Percentiles rank a stretch among this genome's conserved stretches.
phyloP scores from a whole-genome alignment of 2,113 vertebrate species.

The Pelusios castaneus region DNA sequence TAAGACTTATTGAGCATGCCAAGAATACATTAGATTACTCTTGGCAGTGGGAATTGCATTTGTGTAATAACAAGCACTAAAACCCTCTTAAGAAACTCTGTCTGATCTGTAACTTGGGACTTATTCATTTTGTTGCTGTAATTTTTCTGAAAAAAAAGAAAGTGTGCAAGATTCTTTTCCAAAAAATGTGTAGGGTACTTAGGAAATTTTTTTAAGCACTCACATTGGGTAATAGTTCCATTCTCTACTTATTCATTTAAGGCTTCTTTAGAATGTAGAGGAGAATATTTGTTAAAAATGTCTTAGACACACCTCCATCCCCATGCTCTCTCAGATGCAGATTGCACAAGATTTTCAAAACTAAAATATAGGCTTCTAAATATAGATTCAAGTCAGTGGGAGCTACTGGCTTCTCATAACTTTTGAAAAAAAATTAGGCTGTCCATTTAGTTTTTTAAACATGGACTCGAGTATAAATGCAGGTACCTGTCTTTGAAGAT shows the following conservation, averaged over 20 bases:
- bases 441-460: not conserved
- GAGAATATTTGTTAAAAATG: slow-evolving; percentile 24
- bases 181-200: slow-evolving; percentile 46
- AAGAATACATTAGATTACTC: slow-evolving; percentile 31
- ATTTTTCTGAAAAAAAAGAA: slow-evolving; percentile 25
- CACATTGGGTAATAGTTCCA: slow-evolving; percentile 11
- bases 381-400: not conserved
- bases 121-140: slow-evolving; percentile 39
- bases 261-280: not conserved
- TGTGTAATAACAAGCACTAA: slow-evolving; percentile 52
- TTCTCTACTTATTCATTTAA: not conserved
- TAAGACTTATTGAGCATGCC: slow-evolving; percentile 33
- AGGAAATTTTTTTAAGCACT: not conserved
- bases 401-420: not conserved
- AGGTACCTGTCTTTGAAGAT: not conserved
- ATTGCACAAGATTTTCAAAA: slow-evolving; percentile 49
- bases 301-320: slow-evolving; percentile 15
- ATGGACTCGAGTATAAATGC: not conserved
- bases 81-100: slow-evolving; percentile 47
- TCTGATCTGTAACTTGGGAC: slow-evolving; percentile 61
- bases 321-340: not conserved
- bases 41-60: slow-evolving; percentile 50
- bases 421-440: not conserved
- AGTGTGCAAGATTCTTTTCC: not conserved
- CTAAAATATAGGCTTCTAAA: not conserved